Evolutionary conservation across 2,888 invertebrate species (phyloP), one percentile per base, ranked within the genome.

Genomic region (Metalampra italica): DNA sequence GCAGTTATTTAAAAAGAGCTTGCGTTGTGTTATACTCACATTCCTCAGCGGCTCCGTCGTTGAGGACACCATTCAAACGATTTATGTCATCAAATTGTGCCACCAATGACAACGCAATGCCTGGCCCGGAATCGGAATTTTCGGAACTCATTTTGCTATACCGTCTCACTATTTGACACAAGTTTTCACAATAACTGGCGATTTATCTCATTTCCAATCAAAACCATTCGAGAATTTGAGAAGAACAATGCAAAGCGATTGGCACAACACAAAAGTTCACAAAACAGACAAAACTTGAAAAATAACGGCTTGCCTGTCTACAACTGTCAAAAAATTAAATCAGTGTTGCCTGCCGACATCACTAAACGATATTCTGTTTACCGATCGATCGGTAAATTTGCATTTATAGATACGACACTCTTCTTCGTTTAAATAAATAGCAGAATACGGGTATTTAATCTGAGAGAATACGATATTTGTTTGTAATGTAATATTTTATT

Each of bases 21-120:
- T 2, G 11, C 11, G 9, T 7, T 8, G 36, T 7, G 3, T n/a
- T 7, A n/a, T 60, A 82, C 91, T 90, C 76, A 93, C 93, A 91
- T 88, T 93, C 93, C 80, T 94, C 94, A 13, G 93, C 91, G 1
- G 91, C 90, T 62, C 92, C 92, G 62, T 93, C 92, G 49, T 92
- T 91, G 41, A 94, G 83, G 43, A 93, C 91, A 61, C 89, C 91
- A 56, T 92, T 91, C 64, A 93, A 91, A 56, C 94, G 91, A 68
- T 93, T 92, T 60, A 94, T 83, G 79, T 94, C 94, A 73, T 94
- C 94, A 73, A 93, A 93, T 64, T 92, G 92, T 13, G 94, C 94
- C 54, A 94, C 87, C 50, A 93, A 78, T 2, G 94, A 94, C 46
- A 94, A 80, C 49, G 81, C 68, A 34, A 85, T 69, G 57, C 74